Conservation (phyloP, 1,140 invertebrate species). For the Wiebesia pumilae region DNA sequence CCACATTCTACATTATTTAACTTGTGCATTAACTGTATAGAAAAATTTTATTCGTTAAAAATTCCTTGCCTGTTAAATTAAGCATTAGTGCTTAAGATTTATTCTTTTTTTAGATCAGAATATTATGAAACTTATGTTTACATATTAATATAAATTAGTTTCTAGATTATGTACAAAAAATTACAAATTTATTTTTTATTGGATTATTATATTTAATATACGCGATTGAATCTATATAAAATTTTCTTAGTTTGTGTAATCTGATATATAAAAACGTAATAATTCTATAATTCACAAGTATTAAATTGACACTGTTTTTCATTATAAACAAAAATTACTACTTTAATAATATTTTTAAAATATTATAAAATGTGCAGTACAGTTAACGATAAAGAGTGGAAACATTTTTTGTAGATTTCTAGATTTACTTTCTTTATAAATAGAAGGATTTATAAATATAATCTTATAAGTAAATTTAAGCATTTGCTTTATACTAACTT, state of each 20-base stretch:
- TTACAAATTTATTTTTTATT: conserved; percentile 21
- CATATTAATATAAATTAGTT: conserved; percentile 9
- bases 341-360: background rate
- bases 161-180: conserved; percentile 36
- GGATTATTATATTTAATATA: conserved; percentile 30
- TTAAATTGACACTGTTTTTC: conserved; percentile 32
- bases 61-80: conserved; percentile 10
- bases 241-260: conserved; percentile 4
- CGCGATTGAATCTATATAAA: conserved; percentile 18
- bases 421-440: conserved; percentile 4
- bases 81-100: background rate
- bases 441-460: conserved; percentile 6
- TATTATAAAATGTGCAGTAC: conserved; percentile 5
- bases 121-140: conserved; percentile 19
- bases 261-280: conserved; percentile 2
- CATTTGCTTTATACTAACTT: background rate
- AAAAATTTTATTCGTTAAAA: conserved; percentile 44
- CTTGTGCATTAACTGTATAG: conserved; percentile 52
- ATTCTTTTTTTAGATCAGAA: conserved; percentile 4
- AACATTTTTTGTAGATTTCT: background rate
- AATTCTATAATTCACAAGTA: conserved; percentile 6
- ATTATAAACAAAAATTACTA: background rate
- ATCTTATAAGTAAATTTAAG: conserved; percentile 11
- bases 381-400: background rate
- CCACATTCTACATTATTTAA: conserved; percentile 25